Conservation (phyloP, 2,888 invertebrate genomes). For the Lasius platythorax region DNA sequence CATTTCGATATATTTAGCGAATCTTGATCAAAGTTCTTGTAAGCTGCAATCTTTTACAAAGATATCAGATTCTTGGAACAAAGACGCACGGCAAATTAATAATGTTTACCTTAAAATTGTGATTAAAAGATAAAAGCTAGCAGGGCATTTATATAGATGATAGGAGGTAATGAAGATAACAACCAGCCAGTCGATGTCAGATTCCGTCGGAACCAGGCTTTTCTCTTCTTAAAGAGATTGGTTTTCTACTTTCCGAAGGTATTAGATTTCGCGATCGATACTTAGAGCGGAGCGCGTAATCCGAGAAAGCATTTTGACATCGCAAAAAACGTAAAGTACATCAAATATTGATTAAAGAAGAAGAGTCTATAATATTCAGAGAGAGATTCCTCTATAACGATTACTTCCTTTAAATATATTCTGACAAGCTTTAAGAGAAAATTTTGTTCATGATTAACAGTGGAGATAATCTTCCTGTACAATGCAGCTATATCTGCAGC, state of each 20-base stretch:
- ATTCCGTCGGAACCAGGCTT: constrained; percentile 42
- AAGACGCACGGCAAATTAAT: neutral
- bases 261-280: constrained; percentile 54
- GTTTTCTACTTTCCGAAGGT: constrained; percentile 50
- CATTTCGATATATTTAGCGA: neutral
- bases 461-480: constrained; percentile 32
- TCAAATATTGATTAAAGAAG: constrained; percentile 45
- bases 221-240: constrained; percentile 52
- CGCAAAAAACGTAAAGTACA: constrained; percentile 39
- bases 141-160: constrained; percentile 35
- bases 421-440: constrained; percentile 30
- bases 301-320: constrained; percentile 54
- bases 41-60: neutral
- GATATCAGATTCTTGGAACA: neutral
- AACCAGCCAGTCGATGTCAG: constrained; percentile 42
- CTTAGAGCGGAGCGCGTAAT: constrained; percentile 31
- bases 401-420: constrained; percentile 35
- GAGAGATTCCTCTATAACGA: constrained; percentile 38
- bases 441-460: constrained; percentile 34
- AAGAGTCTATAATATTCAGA: constrained; percentile 36
- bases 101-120: constrained; percentile 29
- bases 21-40: neutral
- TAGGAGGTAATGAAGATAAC: constrained; percentile 47
- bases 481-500: constrained; percentile 26
- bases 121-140: constrained; percentile 20